Conservation (phyloP, 2,113 vertebrate species). For the Arizona elegans region DNA sequence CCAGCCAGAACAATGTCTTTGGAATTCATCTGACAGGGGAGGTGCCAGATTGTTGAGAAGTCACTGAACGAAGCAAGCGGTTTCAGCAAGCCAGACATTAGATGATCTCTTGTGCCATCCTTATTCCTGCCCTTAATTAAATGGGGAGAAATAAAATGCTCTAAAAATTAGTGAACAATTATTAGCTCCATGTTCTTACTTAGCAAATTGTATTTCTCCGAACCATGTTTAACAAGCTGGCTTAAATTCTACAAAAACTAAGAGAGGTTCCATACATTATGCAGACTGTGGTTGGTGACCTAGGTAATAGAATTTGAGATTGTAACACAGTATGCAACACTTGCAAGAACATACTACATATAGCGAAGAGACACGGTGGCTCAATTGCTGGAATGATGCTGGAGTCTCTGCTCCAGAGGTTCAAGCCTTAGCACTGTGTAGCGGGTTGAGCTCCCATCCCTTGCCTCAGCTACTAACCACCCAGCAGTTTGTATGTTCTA, state of each 20-base stretch:
- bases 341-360: not conserved
- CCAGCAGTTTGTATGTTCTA: not conserved
- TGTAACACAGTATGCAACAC: not conserved
- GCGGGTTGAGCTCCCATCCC: not conserved
- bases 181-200: constrained; percentile 30
- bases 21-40: not conserved
- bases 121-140: not conserved
- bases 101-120: not conserved
- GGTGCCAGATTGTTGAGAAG: not conserved
- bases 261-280: not conserved
- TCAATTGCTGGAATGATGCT: not conserved
- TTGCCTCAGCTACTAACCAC: not conserved
- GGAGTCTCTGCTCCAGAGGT: not conserved
- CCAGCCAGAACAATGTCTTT: not conserved
- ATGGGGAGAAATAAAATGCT: constrained; percentile 23
- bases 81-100: constrained; percentile 26
- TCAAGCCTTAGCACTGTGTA: not conserved
- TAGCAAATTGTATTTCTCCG: constrained; percentile 28
- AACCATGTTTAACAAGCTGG: not conserved
- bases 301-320: not conserved
- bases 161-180: constrained; percentile 18
- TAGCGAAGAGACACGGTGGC: not conserved
- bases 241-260: not conserved
- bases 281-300: not conserved
- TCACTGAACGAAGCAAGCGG: constrained; percentile 9